These are phyloP conservation scores for Lordiphosa clarofinis DNA, from an alignment of 1,140 invertebrate genomes.

Conservation along the genomic window DNA sequence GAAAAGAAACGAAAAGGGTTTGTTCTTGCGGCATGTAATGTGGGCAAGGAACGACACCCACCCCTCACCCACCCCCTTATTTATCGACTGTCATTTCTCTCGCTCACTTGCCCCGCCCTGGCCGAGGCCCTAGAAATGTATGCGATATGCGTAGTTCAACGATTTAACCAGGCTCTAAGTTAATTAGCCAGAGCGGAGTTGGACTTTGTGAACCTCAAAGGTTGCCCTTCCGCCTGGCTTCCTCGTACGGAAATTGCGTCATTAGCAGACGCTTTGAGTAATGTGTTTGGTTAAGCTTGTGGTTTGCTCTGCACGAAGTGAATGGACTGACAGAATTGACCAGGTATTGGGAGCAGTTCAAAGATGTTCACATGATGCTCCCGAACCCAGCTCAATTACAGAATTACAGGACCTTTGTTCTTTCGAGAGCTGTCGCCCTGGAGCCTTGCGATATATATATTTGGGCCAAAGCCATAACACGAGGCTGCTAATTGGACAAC, in stretches of 20 bases:
- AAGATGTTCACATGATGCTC: no score
- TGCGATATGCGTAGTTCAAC: background rate
- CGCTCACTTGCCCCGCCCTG: no score
- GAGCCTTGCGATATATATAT: no score
- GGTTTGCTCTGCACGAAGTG: no score
- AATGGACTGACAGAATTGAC: no score
- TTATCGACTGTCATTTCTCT: conserved; percentile 31
- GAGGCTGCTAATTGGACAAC: conserved; percentile 45
- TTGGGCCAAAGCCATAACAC: background rate
- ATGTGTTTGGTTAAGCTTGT: no score
- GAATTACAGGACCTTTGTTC: no score
- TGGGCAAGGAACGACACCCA: background rate
- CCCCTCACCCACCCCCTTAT: conserved; percentile 22
- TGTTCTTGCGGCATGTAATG: conserved; percentile 31
- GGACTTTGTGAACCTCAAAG: conserved; percentile 33
- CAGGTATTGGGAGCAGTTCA: no score
- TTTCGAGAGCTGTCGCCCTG: no score
- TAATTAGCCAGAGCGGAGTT: conserved; percentile 37
- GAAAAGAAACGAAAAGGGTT: conserved; percentile 22
- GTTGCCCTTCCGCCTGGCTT: conserved; percentile 16
- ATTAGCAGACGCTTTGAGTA: conserved; percentile 36
- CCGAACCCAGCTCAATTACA: no score
- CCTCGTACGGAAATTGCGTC: conserved; percentile 44
- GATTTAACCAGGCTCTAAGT: conserved; percentile 45
- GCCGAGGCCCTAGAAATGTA: conserved; percentile 40